These are phyloP conservation scores for Leucophenga montana DNA, from an alignment of 2,888 invertebrate species.

Conservation along the genomic window DNA sequence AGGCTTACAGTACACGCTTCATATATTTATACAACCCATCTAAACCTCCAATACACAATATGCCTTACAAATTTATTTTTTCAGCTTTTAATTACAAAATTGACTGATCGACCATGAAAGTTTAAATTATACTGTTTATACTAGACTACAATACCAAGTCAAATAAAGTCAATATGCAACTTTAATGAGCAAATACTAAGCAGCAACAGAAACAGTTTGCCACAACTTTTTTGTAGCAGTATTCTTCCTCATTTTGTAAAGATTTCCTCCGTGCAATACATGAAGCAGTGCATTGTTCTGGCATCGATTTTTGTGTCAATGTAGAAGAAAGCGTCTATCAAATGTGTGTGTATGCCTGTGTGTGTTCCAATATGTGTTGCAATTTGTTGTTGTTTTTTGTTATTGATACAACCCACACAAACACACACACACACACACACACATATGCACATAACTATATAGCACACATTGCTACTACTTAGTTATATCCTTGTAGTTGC, in stretches of 20 bases:
- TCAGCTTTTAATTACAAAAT: neutral
- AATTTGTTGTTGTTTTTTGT: constrained; percentile 49
- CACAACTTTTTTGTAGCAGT: too few species aligned
- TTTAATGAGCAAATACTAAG: constrained; percentile 46
- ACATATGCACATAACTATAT: neutral
- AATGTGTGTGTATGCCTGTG: constrained; percentile 3
- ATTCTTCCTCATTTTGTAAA: neutral
- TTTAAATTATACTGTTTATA: neutral
- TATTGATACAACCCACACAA: constrained; percentile 25
- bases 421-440: constrained; percentile 6
- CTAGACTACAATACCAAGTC: neutral
- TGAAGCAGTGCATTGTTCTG: neutral
- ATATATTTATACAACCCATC: too few species aligned
- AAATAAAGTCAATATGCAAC: constrained; percentile 36
- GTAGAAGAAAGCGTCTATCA: neutral
- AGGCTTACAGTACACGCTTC: too few species aligned
- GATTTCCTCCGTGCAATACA: too few species aligned
- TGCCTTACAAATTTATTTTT: neutral
- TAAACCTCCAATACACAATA: too few species aligned
- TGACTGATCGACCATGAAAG: neutral
- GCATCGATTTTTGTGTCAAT: constrained; percentile 28
- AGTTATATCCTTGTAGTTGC: too few species aligned
- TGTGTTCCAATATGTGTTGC: too few species aligned
- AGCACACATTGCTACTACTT: too few species aligned
- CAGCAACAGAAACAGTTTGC: neutral